These are phyloP conservation scores for Melanocharis versteri DNA, from an alignment of 2,113 vertebrate genomes.

Conservation along the genomic window DNA sequence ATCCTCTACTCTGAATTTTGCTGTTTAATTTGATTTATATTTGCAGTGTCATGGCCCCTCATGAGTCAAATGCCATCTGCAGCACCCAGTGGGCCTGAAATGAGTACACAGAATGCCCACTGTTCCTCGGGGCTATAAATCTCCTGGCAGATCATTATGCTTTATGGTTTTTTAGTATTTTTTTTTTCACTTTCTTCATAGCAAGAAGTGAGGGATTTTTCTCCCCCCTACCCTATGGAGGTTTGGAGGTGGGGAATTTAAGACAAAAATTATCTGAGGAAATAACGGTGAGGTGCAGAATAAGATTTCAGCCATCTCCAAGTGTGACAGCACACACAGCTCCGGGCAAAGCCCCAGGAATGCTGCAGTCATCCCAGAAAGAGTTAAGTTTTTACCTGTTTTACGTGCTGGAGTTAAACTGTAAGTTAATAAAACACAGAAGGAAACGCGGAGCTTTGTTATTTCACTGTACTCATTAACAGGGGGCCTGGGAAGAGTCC, in stretches of 20 bases:
- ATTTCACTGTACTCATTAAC: background rate
- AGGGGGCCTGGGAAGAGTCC: accelerated
- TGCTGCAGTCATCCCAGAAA: accelerated
- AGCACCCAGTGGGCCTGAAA: background rate
- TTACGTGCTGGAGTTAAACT: accelerated
- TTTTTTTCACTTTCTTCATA: background rate
- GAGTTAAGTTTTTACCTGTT: background rate
- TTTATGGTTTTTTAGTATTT: background rate
- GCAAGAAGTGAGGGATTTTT: background rate
- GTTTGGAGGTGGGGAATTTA: background rate
- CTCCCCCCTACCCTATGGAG: accelerated
- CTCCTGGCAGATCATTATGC: background rate
- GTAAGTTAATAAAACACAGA: background rate
- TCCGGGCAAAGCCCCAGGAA: accelerated
- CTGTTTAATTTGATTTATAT: background rate
- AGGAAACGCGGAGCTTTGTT: accelerated
- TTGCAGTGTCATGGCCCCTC: background rate
- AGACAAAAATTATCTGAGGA: background rate
- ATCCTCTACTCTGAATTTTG: background rate
- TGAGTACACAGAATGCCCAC: background rate
- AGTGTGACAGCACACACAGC: accelerated
- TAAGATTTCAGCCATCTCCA: accelerated
- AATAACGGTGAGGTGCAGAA: background rate
- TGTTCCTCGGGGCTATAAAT: background rate
- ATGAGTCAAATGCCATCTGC: background rate